phyloP scores from a whole-genome alignment of 2,113 vertebrate species.

The Noctilio leporinus region DNA sequence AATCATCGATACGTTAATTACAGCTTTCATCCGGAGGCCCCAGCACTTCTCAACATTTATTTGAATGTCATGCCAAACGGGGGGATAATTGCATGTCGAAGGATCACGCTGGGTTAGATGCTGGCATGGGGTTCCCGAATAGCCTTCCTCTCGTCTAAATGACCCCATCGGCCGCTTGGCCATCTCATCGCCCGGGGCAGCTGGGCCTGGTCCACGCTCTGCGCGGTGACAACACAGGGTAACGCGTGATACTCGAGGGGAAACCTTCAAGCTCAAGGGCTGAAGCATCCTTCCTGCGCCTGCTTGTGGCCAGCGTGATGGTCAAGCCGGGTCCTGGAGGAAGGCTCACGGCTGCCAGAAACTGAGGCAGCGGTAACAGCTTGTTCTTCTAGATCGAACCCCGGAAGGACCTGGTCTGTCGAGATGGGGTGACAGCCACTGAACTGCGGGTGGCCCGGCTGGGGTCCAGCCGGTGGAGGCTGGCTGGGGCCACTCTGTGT shows the following conservation, averaged over 20 bases:
- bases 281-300: not conserved
- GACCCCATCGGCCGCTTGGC: not conserved
- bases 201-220: constrained; percentile 21
- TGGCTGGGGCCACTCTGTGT: not conserved
- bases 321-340: not conserved
- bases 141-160: constrained; percentile 19
- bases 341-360: too few species aligned
- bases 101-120: constrained; percentile 48
- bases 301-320: not conserved
- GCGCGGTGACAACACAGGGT: not conserved
- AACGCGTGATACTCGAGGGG: not conserved
- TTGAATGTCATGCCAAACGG: constrained; percentile 65
- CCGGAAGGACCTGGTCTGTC: not conserved
- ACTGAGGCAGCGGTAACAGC: not conserved
- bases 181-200: not conserved
- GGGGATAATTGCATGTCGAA: constrained; percentile 67
- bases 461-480: not conserved
- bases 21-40: constrained; percentile 44
- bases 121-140: constrained; percentile 52
- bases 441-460: not conserved
- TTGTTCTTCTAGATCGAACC: not conserved
- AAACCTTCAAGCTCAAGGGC: not conserved
- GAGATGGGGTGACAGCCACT: rapidly evolving
- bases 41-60: constrained; percentile 66
- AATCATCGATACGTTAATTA: constrained; percentile 65